Evolutionary conservation across 92 coral and sea anemone genomes (phyloP).

Genomic region (Siderastrea siderea): DNA sequence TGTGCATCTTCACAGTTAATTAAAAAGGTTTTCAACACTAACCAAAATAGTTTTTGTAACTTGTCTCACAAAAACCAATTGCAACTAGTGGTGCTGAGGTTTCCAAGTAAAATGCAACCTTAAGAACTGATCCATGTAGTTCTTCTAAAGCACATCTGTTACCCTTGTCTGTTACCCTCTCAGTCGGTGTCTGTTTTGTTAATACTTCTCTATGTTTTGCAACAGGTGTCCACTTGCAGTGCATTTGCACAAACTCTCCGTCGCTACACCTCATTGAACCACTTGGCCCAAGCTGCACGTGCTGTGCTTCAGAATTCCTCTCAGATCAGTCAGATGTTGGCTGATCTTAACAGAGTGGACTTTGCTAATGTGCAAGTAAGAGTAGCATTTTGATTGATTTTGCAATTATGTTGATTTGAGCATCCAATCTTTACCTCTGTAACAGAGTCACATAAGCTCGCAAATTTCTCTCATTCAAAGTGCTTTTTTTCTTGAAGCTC

Average conservation of each 20-base stretch:
- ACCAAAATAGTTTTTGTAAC: background rate
- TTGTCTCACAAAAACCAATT: background rate
- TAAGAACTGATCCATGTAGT: background rate
- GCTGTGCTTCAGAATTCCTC: constrained; percentile 98
- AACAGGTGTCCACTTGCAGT: constrained; percentile 92
- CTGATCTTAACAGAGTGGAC: constrained; percentile 98
- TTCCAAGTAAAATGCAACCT: too few relatives aligned
- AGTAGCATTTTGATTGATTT: background rate
- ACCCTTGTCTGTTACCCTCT: background rate
- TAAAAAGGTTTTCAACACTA: too few relatives aligned
- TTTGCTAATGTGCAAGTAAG: constrained; percentile 98
- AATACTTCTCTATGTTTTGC: background rate
- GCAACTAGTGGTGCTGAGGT: too few relatives aligned
- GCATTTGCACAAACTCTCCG: constrained; percentile 99
- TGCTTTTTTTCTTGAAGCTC: background rate
- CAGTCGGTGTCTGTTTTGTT: background rate
- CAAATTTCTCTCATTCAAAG: background rate
- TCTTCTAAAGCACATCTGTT: background rate
- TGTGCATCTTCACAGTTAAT: too few relatives aligned
- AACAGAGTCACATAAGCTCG: too few relatives aligned
- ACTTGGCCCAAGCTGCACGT: constrained; percentile 99
- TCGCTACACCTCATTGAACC: constrained; percentile 98
- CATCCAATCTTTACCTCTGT: background rate
- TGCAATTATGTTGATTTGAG: too few relatives aligned
- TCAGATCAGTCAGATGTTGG: constrained; percentile 97